Evolutionary conservation across 2,797 vertebrate species (phyloP), one percentile per base, ranked within the genome.

Genomic region (Gadopsis marmoratus): DNA sequence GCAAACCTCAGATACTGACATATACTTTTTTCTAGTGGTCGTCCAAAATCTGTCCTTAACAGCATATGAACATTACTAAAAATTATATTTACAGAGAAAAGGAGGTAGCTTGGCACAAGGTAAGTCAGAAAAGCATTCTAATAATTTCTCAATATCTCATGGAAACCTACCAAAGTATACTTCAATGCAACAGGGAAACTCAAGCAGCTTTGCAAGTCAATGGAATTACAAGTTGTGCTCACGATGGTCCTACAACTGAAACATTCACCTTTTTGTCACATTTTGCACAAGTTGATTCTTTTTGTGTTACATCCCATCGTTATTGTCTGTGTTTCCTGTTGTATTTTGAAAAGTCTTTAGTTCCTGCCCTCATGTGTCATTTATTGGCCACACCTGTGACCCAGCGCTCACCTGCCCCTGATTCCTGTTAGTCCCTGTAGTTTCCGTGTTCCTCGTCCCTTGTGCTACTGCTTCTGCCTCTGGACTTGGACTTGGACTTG

Each of bases 1-100:
- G 47, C 51, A 54, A 23, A 74, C 29, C 67, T 62, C n/a, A 75
- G 39, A 74, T 61, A 81, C 29, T 43, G 3, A 68, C 23, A 13
- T 7, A 11, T 11, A 12, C 12, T 0, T 33, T 33, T 33, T 43
- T 13, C 19, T 47, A 11, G 39, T 10, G 48, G n/a, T 10, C 0
- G 3, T 35, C 23, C 31, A 12, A 64, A 19, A 35, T 39, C n/a
- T 41, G 14, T 60, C 19, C 43, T 48, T 14, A 45, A 48, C 7
- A 64, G 16, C 39, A 67, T 33, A 35, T 19, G 3, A 26, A 5
- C n/a, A 21, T 55, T 10, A 51, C 14, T 43, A 45, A 67, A 43
- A 65, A 35, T 9, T 10, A 45, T 51, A 53, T 41, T 59, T 0
- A 37, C 3, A 4, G 7, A 67, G 5, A n/a, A 31, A 55, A 60